Evolutionary conservation across 2,888 invertebrate species (phyloP).

Genomic region (Gari tellinella): DNA sequence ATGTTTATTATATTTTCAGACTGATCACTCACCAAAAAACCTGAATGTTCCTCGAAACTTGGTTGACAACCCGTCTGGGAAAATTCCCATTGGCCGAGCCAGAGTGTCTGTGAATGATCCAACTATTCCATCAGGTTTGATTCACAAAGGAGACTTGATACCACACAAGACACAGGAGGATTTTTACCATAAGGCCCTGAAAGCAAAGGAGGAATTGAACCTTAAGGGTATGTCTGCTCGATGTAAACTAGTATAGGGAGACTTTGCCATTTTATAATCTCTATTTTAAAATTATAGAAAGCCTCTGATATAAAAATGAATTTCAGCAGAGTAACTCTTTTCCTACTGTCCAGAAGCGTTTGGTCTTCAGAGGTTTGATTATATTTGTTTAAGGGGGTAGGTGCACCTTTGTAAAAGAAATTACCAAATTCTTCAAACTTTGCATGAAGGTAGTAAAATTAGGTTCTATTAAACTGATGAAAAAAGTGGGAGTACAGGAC

Average conservation of each 20-base stretch:
- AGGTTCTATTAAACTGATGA: too few relatives aligned
- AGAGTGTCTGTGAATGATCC: background rate
- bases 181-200: conserved; percentile 13
- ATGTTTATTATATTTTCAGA: conserved; percentile 7
- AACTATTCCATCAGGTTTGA: background rate
- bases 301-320: too few relatives aligned
- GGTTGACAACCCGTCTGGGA: background rate
- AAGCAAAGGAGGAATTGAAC: conserved; percentile 14
- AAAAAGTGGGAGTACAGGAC: too few relatives aligned
- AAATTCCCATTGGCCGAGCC: conserved; percentile 22
- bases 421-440: too few relatives aligned
- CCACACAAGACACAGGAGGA: conserved; percentile 21
- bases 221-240: conserved; percentile 1
- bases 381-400: too few relatives aligned
- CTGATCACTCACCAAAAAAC: conserved; percentile 13
- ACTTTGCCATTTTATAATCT: too few relatives aligned
- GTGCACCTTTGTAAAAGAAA: too few relatives aligned
- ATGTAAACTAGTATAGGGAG: background rate
- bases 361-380: too few relatives aligned
- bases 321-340: too few relatives aligned
- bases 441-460: too few relatives aligned
- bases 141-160: conserved; percentile 21
- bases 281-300: too few relatives aligned
- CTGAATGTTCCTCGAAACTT: conserved; percentile 26
- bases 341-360: too few relatives aligned